Evolutionary conservation across 2,888 invertebrate genomes (phyloP).

Genomic region (Aelia acuminata): DNA sequence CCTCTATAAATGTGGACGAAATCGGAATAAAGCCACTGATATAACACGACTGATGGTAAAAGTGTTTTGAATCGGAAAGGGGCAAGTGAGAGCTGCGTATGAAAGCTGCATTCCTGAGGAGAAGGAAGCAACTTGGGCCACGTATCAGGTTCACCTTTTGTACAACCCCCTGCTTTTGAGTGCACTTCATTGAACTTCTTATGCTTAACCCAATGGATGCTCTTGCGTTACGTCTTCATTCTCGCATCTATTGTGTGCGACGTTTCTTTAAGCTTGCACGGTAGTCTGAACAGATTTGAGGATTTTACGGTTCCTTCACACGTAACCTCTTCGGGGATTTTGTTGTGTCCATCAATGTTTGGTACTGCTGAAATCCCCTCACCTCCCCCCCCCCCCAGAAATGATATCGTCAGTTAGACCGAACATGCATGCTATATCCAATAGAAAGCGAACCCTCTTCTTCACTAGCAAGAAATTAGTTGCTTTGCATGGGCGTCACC

Average conservation of each 20-base stretch:
- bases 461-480: too few relatives aligned
- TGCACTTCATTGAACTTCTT: conserved; percentile 4
- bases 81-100: conserved; percentile 39
- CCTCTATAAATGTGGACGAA: conserved; percentile 15
- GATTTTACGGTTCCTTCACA: background rate
- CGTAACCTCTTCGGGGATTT: background rate
- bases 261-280: background rate
- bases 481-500: too few relatives aligned
- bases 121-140: conserved; percentile 39
- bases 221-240: conserved; percentile 12
- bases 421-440: too few relatives aligned
- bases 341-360: background rate
- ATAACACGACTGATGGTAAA: conserved; percentile 7
- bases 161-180: background rate
- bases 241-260: background rate
- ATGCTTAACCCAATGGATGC: background rate
- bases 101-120: conserved; percentile 34
- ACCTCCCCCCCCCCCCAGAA: too few relatives aligned
- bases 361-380: too few relatives aligned
- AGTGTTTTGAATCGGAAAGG: conserved; percentile 43
- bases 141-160: conserved; percentile 24
- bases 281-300: background rate
- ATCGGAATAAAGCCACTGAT: background rate
- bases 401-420: too few relatives aligned
- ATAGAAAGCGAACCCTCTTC: too few relatives aligned